Conservation (phyloP, 2,113 vertebrate genomes). For the Lophura nycthemera region DNA sequence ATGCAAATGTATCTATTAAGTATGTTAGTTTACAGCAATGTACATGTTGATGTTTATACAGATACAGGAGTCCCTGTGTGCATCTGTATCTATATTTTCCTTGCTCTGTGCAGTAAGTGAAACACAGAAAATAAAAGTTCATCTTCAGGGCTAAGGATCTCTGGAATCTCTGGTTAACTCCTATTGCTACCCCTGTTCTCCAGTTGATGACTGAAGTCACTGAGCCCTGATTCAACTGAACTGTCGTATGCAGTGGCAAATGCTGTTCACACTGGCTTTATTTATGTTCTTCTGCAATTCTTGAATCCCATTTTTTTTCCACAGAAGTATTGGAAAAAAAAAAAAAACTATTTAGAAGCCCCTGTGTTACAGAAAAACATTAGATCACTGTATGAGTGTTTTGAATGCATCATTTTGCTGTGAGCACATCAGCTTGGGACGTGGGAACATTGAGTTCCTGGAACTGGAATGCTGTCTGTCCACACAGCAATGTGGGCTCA, state of each 20-base stretch:
- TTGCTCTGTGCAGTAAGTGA: not conserved
- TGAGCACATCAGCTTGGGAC: not conserved
- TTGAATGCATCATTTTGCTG: not conserved
- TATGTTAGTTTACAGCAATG: not conserved
- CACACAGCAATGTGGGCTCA: not conserved
- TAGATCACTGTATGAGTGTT: constrained; percentile 14
- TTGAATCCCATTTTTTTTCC: not conserved
- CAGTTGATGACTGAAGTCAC: not conserved
- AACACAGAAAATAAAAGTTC: not conserved
- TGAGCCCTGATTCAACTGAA: not conserved
- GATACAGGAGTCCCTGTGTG: not conserved
- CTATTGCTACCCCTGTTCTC: not conserved
- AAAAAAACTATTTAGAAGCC: not conserved
- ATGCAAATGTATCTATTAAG: not conserved
- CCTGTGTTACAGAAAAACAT: constrained; percentile 19
- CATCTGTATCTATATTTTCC: not conserved
- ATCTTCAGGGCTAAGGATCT: not conserved
- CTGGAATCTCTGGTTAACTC: not conserved
- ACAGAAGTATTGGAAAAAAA: not conserved
- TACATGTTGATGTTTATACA: not conserved
- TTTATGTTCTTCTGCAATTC: not conserved
- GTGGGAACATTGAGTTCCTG: constrained; percentile 45
- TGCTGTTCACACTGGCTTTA: not conserved
- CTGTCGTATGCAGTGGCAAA: not conserved
- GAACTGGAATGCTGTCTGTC: not conserved